Percentiles rank a stretch among this genome's conserved stretches.
Conservation (phyloP, 1,140 invertebrate species). For the Drosophila melanogaster region Release_6_plus_ISO1_MT NC_004354.4:9716001-9716500, state of each 20-base stretch:
- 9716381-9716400: constrained; percentile 41
- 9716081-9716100: constrained; percentile 33
- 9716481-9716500: constrained; percentile 5
- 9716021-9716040: constrained; percentile 32
- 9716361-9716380: constrained; percentile 62
- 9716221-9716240: background rate
- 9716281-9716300: constrained; percentile 70
- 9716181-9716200: constrained; percentile 44
- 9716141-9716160: constrained; percentile 56
- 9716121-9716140: constrained; percentile 60
- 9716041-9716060: constrained; percentile 9
- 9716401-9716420: constrained; percentile 36
- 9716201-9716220: background rate
- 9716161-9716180: constrained; percentile 49
- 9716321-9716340: constrained; percentile 16
- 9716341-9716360: constrained; percentile 73
- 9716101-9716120: constrained; percentile 46
- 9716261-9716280: constrained; percentile 63
- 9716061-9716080: constrained; percentile 15
- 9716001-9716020: constrained; percentile 16
- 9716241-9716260: background rate
- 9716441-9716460: constrained; percentile 70
- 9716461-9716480: constrained; percentile 67
- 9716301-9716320: constrained; percentile 21
- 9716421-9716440: constrained; percentile 30